Conservation (phyloP, 2,888 invertebrate genomes). For the Eugnorisma glareosa region DNA sequence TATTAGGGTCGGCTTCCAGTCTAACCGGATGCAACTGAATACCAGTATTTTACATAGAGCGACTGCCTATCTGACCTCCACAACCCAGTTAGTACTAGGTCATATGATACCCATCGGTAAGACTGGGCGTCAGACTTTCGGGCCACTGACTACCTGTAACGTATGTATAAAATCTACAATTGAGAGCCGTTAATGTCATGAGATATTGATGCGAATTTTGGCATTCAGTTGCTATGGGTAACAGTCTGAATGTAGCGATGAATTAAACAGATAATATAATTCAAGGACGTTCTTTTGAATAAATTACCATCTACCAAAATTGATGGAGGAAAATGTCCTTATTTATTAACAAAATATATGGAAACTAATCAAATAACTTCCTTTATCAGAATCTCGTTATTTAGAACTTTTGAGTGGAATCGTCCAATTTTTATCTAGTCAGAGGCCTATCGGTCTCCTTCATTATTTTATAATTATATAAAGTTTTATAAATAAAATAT, state of each 20-base stretch:
- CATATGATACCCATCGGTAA: no score
- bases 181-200: no score
- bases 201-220: no score
- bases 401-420: conserved; percentile 27
- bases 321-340: background rate
- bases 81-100: no score
- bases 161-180: no score
- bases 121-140: no score
- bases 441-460: background rate
- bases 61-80: no score
- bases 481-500: conserved; percentile 13
- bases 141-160: no score
- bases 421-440: conserved; percentile 28
- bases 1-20: no score
- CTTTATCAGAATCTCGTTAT: conserved; percentile 26
- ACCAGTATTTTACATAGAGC: no score
- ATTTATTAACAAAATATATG: conserved; percentile 19
- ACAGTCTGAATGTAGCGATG: background rate
- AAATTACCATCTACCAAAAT: conserved; percentile 6
- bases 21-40: no score
- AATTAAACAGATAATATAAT: background rate
- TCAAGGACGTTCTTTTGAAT: background rate
- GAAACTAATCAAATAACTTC: background rate
- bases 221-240: background rate
- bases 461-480: no score